Conservation (phyloP, 2,797 vertebrate genomes). For the Gallinago solitaria region DNA sequence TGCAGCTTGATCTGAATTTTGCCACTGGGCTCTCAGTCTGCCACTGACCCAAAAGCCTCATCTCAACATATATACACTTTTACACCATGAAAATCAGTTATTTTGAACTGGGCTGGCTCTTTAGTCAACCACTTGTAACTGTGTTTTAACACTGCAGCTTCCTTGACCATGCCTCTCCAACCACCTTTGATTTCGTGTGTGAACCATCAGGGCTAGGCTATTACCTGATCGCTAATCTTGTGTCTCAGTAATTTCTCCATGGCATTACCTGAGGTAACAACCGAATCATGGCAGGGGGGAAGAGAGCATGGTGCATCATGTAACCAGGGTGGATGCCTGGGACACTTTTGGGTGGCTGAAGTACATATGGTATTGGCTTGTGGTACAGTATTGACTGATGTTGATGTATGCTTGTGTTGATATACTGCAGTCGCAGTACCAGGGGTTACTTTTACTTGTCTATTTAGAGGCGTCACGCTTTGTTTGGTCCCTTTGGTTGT, state of each 20-base stretch:
- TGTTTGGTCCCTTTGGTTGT: neutral
- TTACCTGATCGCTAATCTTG: neutral
- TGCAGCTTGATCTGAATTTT: neutral
- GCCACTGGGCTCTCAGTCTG: neutral
- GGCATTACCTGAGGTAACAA: neutral
- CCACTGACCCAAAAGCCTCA: neutral
- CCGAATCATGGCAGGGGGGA: neutral
- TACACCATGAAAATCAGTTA: neutral
- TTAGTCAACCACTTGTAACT: neutral
- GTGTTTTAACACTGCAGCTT: neutral
- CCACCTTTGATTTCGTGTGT: neutral
- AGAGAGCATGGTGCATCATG: neutral
- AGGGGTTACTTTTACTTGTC: neutral
- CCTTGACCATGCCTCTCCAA: neutral
- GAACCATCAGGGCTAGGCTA: neutral
- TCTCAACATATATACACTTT: neutral
- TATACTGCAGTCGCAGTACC: neutral
- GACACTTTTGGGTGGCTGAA: neutral
- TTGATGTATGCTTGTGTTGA: neutral
- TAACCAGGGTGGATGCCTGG: neutral
- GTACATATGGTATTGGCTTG: neutral
- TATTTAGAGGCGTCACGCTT: neutral
- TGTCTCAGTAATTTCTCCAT: neutral
- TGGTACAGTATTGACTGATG: neutral
- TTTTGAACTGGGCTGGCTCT: neutral